These are phyloP conservation scores for Leptinotarsa undecemlineata DNA, from an alignment of 1,140 invertebrate genomes.

Conservation along the genomic window DNA sequence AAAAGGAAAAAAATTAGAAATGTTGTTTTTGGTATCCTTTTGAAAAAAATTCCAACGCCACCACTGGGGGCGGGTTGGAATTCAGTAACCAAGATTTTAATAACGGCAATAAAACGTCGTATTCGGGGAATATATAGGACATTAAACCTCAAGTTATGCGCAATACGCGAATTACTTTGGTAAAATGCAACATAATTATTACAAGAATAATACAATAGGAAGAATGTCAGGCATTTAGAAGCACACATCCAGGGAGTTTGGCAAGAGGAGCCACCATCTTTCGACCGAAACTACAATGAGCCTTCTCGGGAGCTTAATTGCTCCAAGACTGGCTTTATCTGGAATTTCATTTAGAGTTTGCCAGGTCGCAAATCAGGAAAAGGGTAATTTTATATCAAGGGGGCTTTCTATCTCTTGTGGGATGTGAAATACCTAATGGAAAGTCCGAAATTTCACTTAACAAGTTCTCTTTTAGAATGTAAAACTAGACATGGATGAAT, in stretches of 20 bases:
- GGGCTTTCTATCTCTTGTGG: not conserved
- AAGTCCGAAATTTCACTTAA: not conserved
- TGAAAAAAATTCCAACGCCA: no score
- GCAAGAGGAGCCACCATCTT: not conserved
- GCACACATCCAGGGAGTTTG: conserved; percentile 14
- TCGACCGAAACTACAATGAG: conserved; percentile 48
- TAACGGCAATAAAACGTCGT: conserved; percentile 21
- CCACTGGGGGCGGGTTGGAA: not conserved
- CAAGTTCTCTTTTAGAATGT: no score
- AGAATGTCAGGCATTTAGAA: conserved; percentile 41
- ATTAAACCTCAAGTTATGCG: not conserved
- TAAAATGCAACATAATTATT: conserved; percentile 47
- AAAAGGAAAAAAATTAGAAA: no score
- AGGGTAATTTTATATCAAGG: conserved; percentile 48
- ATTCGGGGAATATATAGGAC: conserved; percentile 4
- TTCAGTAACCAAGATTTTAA: conserved; percentile 24
- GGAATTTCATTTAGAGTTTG: conserved; percentile 53
- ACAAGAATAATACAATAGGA: conserved; percentile 46
- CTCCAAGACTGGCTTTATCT: conserved; percentile 50
- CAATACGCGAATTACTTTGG: conserved; percentile 36
- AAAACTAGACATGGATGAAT: no score
- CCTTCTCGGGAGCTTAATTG: conserved; percentile 50
- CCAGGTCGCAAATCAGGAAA: conserved; percentile 54
- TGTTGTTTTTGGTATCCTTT: no score
- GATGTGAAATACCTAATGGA: not conserved